Percentiles rank a stretch among this genome's conserved stretches.
phyloP scores from a whole-genome alignment of 2,888 invertebrate genomes.

The Tineola bisselliella region DNA sequence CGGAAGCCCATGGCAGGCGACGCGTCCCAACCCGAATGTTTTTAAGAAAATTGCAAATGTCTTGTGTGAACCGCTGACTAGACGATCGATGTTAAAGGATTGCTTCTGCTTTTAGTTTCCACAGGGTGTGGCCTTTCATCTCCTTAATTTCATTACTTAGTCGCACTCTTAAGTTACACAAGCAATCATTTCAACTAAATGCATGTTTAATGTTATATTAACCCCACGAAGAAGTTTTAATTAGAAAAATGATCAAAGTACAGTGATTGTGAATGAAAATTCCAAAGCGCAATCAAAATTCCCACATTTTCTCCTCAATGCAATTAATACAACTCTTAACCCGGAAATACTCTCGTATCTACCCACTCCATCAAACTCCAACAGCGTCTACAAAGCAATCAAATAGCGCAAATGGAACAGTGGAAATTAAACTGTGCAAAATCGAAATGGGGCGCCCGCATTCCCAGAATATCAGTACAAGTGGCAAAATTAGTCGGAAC shows the following conservation, averaged over 20 bases:
- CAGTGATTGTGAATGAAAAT: conserved; percentile 23
- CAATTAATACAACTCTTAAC: conserved; percentile 57
- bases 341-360: conserved; percentile 50
- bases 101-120: conserved; percentile 34
- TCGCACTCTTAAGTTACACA: not conserved
- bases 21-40: conserved; percentile 33
- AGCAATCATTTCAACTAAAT: not conserved
- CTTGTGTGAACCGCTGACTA: conserved; percentile 38
- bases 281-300: conserved; percentile 26
- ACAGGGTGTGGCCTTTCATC: conserved; percentile 19
- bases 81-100: conserved; percentile 44
- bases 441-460: conserved; percentile 31
- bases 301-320: conserved; percentile 23
- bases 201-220: not conserved
- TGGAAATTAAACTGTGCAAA: conserved; percentile 53
- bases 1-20: not conserved
- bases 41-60: conserved; percentile 57
- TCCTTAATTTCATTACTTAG: not conserved
- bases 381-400: conserved; percentile 55
- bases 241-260: conserved; percentile 6
- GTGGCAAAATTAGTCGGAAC: conserved; percentile 39
- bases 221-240: not conserved
- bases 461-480: conserved; percentile 50
- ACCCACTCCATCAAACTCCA: conserved; percentile 56
- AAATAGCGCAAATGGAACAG: conserved; percentile 46